These are phyloP conservation scores for Amphilophus citrinellus DNA, from an alignment of 2,113 vertebrate species.

Conservation along the genomic window DNA sequence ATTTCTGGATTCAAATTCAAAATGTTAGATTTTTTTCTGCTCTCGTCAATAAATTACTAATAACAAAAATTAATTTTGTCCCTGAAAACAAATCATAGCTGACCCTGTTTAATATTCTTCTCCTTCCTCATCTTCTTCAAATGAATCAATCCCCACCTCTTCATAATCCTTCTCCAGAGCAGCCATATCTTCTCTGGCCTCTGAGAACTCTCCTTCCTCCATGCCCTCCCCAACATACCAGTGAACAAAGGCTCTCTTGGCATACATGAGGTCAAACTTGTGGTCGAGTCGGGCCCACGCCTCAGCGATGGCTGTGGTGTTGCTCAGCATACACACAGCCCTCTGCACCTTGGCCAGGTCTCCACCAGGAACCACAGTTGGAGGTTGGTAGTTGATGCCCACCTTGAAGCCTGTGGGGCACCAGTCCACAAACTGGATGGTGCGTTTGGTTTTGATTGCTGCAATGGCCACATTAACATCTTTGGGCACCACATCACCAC, in stretches of 20 bases:
- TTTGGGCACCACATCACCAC: slow-evolving; percentile 85
- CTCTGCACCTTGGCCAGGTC: slow-evolving; percentile 87
- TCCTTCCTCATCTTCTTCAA: slow-evolving; percentile 84
- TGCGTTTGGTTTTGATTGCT: slow-evolving; percentile 87
- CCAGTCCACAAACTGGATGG: slow-evolving; percentile 89
- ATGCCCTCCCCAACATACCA: slow-evolving; percentile 89
- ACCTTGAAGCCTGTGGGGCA: slow-evolving; percentile 78
- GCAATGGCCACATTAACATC: slow-evolving; percentile 84
- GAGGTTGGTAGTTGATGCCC: too few species aligned
- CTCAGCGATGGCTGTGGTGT: slow-evolving; percentile 89
- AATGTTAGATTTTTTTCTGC: too few species aligned
- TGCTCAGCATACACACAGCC: slow-evolving; percentile 87
- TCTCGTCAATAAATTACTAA: background rate
- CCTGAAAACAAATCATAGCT: background rate
- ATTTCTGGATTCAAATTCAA: background rate
- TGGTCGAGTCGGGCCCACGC: slow-evolving; percentile 88
- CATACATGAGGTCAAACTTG: slow-evolving; percentile 89
- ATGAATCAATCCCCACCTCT: slow-evolving; percentile 84
- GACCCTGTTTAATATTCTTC: slow-evolving; percentile 80
- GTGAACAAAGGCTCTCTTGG: slow-evolving; percentile 89
- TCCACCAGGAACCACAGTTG: slow-evolving; percentile 84
- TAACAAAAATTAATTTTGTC: background rate
- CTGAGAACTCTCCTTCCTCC: slow-evolving; percentile 90
- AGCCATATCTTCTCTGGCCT: slow-evolving; percentile 90
- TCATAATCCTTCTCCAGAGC: slow-evolving; percentile 92